A percentile compares a stretch with the other conserved stretches of the same genome.
phyloP scores from a whole-genome alignment of 2,888 invertebrate genomes.

The Rhodophaea formosa region DNA sequence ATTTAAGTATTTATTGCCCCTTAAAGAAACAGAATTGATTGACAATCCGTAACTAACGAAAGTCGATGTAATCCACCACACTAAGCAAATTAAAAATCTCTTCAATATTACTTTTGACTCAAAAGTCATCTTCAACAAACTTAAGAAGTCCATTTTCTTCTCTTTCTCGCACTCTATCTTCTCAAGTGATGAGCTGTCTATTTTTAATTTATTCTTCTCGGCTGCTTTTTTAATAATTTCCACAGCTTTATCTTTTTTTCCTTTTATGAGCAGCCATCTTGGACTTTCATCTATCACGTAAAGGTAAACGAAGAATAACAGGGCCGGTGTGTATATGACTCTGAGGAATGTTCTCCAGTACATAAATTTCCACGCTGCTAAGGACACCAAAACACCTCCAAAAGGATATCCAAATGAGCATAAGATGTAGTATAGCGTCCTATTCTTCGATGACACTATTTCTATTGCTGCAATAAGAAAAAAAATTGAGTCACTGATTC shows the following conservation, averaged over 20 bases:
- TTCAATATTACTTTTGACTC: slow-evolving; percentile 50
- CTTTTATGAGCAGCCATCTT: slow-evolving; percentile 89
- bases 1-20: slow-evolving; percentile 88
- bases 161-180: slow-evolving; percentile 45
- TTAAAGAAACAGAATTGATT: slow-evolving; percentile 86
- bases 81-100: slow-evolving; percentile 60
- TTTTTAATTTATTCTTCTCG: slow-evolving; percentile 54
- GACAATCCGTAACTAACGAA: slow-evolving; percentile 90
- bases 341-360: slow-evolving; percentile 86
- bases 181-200: slow-evolving; percentile 49
- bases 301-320: slow-evolving; percentile 84
- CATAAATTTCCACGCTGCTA: slow-evolving; percentile 64
- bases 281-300: slow-evolving; percentile 87
- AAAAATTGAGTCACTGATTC: not conserved
- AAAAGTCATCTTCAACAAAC: slow-evolving; percentile 55
- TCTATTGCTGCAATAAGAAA: slow-evolving; percentile 55
- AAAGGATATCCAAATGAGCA: slow-evolving; percentile 47
- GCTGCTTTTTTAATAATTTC: slow-evolving; percentile 83
- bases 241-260: slow-evolving; percentile 83
- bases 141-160: slow-evolving; percentile 39
- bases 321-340: slow-evolving; percentile 84
- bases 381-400: slow-evolving; percentile 46
- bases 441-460: slow-evolving; percentile 55
- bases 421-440: slow-evolving; percentile 50
- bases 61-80: slow-evolving; percentile 83